Evolutionary conservation across 1,140 invertebrate genomes (phyloP).

Genomic region (Galleria mellonella): DNA sequence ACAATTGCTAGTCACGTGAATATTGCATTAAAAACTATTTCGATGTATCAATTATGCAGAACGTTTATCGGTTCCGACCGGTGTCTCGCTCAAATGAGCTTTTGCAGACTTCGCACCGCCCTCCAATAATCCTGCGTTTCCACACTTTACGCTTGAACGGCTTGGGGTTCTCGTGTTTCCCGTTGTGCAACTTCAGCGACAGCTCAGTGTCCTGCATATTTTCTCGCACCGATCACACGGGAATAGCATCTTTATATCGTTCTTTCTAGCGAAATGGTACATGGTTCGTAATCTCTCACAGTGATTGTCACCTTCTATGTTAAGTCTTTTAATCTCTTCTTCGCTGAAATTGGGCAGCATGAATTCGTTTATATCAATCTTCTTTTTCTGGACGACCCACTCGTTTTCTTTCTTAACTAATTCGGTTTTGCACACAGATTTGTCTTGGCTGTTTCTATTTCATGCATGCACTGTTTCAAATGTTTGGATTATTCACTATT

Average conservation of each 20-base stretch:
- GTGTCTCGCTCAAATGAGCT: too few species aligned
- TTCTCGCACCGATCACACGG: constrained; percentile 49
- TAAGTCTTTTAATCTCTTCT: constrained; percentile 14
- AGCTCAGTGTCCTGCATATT: constrained; percentile 40
- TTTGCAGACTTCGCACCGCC: too few species aligned
- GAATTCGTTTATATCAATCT: constrained; percentile 21
- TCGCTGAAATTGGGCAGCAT: constrained; percentile 25
- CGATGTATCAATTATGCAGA: too few species aligned
- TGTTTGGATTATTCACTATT: too few species aligned
- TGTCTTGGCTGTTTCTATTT: constrained; percentile 26
- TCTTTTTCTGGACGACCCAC: constrained; percentile 42
- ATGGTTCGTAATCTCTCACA: constrained; percentile 25
- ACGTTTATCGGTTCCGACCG: too few species aligned
- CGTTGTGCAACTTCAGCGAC: constrained; percentile 40
- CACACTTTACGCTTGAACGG: constrained; percentile 48
- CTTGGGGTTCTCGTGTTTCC: constrained; percentile 43
- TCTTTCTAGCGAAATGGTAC: constrained; percentile 24
- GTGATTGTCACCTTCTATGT: constrained; percentile 23
- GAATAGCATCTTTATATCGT: constrained; percentile 36
- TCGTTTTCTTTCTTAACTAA: constrained; percentile 43
- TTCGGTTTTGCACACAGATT: constrained; percentile 30
- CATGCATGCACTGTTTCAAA: constrained; percentile 33
- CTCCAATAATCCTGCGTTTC: too few species aligned
- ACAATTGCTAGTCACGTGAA: too few species aligned
- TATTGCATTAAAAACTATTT: too few species aligned